These are phyloP conservation scores for Falco naumanni DNA, from an alignment of 2,797 vertebrate species.

Conservation along the genomic window DNA sequence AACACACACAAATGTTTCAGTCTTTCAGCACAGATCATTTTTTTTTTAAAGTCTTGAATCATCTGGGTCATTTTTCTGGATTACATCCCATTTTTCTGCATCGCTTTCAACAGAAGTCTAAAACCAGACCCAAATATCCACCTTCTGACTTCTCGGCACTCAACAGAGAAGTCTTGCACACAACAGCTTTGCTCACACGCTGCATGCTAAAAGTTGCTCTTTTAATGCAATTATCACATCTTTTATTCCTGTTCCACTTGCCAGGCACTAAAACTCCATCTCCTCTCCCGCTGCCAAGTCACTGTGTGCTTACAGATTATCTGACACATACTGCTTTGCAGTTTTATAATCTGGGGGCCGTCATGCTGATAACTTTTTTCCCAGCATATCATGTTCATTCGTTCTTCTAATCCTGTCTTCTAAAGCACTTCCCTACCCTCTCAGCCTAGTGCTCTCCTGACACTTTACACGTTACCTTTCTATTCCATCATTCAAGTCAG, in stretches of 20 bases:
- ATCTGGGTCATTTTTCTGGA: neutral
- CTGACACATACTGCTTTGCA: neutral
- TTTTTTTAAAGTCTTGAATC: neutral
- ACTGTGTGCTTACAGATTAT: neutral
- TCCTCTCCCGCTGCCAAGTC: neutral
- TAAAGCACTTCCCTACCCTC: neutral
- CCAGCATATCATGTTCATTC: neutral
- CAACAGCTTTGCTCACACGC: neutral
- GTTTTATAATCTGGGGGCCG: neutral
- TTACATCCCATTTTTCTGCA: neutral
- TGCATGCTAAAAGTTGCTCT: neutral
- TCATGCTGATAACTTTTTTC: neutral
- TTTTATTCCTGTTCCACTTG: neutral
- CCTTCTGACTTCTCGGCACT: neutral
- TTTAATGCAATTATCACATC: neutral
- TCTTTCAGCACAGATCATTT: neutral
- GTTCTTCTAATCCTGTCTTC: neutral
- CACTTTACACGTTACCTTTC: neutral
- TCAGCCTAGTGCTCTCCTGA: neutral
- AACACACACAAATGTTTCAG: neutral
- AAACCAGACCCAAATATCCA: neutral
- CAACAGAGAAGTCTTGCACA: neutral
- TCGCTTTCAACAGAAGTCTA: neutral
- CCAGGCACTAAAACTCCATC: neutral
- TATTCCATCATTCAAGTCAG: neutral